Percentiles rank a stretch among this genome's conserved stretches.
These are phyloP conservation scores for Hemistola chrysoprasaria DNA, from an alignment of 2,888 invertebrate species.

Conservation along the genomic window DNA sequence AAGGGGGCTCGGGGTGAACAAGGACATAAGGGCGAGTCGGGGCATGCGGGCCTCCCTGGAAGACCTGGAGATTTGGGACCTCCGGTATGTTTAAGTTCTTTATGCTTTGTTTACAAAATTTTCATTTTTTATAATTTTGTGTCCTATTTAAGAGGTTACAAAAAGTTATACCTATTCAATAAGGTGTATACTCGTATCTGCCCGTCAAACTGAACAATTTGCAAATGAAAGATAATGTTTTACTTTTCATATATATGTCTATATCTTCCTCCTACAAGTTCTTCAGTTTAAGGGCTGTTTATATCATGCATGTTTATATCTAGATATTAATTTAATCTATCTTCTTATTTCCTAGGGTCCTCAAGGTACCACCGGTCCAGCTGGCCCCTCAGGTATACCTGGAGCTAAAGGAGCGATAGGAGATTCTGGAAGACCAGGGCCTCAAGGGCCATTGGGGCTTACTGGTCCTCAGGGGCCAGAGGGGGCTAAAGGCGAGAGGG, in stretches of 20 bases:
- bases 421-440: constrained; percentile 86
- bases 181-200: too few relatives aligned
- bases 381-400: constrained; percentile 86
- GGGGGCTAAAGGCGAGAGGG: constrained; percentile 89
- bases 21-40: constrained; percentile 88
- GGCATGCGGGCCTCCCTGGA: constrained; percentile 89
- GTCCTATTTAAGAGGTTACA: constrained; percentile 79
- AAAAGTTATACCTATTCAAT: constrained; percentile 86
- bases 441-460: constrained; percentile 85
- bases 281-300: too few relatives aligned
- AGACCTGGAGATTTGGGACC: constrained; percentile 89
- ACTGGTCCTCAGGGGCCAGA: constrained; percentile 88
- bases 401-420: constrained; percentile 88
- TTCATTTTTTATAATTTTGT: too few relatives aligned
- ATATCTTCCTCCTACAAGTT: too few relatives aligned
- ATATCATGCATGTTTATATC: too few relatives aligned
- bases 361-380: constrained; percentile 85
- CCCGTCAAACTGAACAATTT: too few relatives aligned
- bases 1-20: constrained; percentile 90
- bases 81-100: constrained; percentile 81
- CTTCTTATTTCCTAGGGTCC: constrained; percentile 80
- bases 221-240: too few relatives aligned
- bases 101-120: too few relatives aligned
- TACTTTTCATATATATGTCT: too few relatives aligned
- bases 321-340: too few relatives aligned